These are phyloP conservation scores for Caenorhabditis sp. DNA, from an alignment of 2,888 invertebrate species.

Conservation along the genomic window DNA sequence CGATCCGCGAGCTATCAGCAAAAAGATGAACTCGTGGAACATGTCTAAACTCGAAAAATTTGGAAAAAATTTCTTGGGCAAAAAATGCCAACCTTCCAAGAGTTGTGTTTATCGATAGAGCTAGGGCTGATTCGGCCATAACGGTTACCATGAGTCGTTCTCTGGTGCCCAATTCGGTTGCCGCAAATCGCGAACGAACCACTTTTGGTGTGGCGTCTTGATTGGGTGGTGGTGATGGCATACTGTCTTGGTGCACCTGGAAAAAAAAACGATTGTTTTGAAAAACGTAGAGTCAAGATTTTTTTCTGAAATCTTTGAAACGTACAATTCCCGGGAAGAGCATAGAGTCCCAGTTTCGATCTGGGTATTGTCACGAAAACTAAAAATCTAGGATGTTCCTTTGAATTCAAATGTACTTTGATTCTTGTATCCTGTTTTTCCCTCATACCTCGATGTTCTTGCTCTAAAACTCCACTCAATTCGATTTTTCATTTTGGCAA, in stretches of 20 bases:
- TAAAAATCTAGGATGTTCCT: too few relatives aligned
- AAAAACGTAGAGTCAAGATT: too few relatives aligned
- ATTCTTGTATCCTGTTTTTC: too few relatives aligned
- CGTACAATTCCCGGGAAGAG: too few relatives aligned
- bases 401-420: too few relatives aligned
- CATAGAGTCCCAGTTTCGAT: too few relatives aligned
- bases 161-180: constrained; percentile 90
- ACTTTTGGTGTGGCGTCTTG: constrained; percentile 44
- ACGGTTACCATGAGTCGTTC: constrained; percentile 88
- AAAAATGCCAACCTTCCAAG: constrained; percentile 78
- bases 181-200: constrained; percentile 86
- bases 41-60: constrained; percentile 9
- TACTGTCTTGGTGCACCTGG: constrained; percentile 39
- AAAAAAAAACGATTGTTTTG: background rate
- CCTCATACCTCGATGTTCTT: too few relatives aligned
- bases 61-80: background rate
- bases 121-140: constrained; percentile 79
- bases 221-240: constrained; percentile 33
- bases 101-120: constrained; percentile 86
- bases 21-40: constrained; percentile 53
- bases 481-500: too few relatives aligned
- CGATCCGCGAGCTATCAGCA: constrained; percentile 60
- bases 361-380: too few relatives aligned
- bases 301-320: too few relatives aligned
- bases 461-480: too few relatives aligned